A percentile compares a stretch with the other conserved stretches of the same genome.
These are phyloP conservation scores for Epistrophella euchroma DNA, from an alignment of 2,888 invertebrate species.

Conservation along the genomic window DNA sequence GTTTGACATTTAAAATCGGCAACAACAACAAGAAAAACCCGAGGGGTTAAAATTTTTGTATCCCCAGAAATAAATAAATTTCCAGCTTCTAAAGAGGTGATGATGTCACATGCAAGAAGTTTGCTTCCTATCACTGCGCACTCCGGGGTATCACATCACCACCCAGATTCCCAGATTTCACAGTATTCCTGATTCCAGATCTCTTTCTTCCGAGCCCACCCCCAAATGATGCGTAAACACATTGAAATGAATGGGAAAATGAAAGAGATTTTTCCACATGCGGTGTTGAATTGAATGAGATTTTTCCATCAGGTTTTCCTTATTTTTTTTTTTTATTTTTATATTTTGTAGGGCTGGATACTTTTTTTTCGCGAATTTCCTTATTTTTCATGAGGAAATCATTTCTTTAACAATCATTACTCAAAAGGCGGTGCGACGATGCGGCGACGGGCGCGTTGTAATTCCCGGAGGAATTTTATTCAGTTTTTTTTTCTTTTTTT, in stretches of 20 bases:
- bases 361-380: slow-evolving; percentile 49
- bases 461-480: slow-evolving; percentile 68
- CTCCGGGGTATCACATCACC: slow-evolving; percentile 69
- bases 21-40: not conserved
- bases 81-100: slow-evolving; percentile 54
- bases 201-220: slow-evolving; percentile 20
- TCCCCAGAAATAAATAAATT: slow-evolving; percentile 34
- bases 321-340: slow-evolving; percentile 34
- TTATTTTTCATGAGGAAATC: slow-evolving; percentile 62
- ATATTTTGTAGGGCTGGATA: slow-evolving; percentile 30
- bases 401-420: slow-evolving; percentile 68
- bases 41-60: slow-evolving; percentile 23
- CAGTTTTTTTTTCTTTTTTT: not conserved
- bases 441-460: slow-evolving; percentile 24
- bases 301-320: slow-evolving; percentile 60
- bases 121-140: slow-evolving; percentile 66
- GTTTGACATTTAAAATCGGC: slow-evolving; percentile 37
- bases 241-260: slow-evolving; percentile 53
- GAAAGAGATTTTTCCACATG: slow-evolving; percentile 73
- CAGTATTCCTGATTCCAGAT: not conserved
- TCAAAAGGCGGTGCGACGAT: slow-evolving; percentile 50
- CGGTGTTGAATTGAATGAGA: slow-evolving; percentile 68
- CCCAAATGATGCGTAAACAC: slow-evolving; percentile 71
- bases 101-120: slow-evolving; percentile 75
- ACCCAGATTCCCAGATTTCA: slow-evolving; percentile 17